Evolutionary conservation across 2,888 invertebrate species (phyloP), one percentile per base, ranked within the genome.

Genomic region (Clivina fossor): DNA sequence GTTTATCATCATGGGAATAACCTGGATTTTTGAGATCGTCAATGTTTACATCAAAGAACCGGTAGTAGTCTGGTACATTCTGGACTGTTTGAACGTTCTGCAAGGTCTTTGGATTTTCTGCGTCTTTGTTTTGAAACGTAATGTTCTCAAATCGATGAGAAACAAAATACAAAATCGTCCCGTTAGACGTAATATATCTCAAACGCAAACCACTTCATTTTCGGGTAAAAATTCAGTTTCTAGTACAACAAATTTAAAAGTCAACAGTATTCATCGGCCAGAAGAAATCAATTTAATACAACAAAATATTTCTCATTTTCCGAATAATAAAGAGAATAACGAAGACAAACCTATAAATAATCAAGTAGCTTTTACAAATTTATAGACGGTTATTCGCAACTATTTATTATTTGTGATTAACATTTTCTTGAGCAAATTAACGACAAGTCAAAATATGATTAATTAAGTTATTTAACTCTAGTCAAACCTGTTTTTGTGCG

Each of bases 1-100:
- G 1, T 86, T 86, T 75, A 75, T 86, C 58, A 85, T 86, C 40
- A 87, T 87, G 87, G 87, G 87, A 1, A 81, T 85, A 0, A 81
- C 83, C 0, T 87, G 86, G 86, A 72, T 80, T 2, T 74, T 82
- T 32, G 85, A 86, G 68, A 69, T 84, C 4, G 64, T 82, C 2
- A 81, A 84, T 2, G 80, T 80, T 2, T 53, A 81, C n/a, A 69
- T 78, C 38, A 70, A 74, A 37, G 71, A 79, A 59, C 79, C 80
- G 13, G 66, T 68, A 33, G 74, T 76, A 60, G 80, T 77, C 71
- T 76, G 67, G 66, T 76, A 77, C 51, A 71, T 79, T 5, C 74
- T 81, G 7, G 86, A 87, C 67, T 76, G 78, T 2, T 72, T 82
- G 56, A 86, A 86, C 66, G 78, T 81, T 35, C 75, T 86, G 2